A percentile compares a stretch with the other conserved stretches of the same genome.
These are phyloP conservation scores for Parnassius apollo DNA, from an alignment of 2,888 invertebrate genomes.

Conservation along the genomic window DNA sequence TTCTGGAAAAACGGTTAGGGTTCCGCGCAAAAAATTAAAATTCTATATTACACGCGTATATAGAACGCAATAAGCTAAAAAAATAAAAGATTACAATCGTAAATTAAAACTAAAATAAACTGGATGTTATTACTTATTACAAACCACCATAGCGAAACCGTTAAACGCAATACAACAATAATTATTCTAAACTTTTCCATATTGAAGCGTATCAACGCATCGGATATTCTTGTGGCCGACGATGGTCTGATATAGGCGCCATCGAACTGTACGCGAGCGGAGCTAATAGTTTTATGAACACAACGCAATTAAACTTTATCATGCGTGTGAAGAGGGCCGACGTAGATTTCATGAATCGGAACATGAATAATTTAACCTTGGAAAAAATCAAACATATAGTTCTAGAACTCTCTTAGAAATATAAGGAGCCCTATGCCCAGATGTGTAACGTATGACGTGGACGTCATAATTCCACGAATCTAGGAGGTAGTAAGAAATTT, in stretches of 20 bases:
- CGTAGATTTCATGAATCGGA: slow-evolving; percentile 16
- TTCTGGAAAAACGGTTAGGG: too few relatives aligned
- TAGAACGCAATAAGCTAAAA: too few relatives aligned
- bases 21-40: too few relatives aligned
- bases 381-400: slow-evolving; percentile 10
- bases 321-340: slow-evolving; percentile 7
- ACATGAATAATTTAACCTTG: slow-evolving; percentile 18
- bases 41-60: too few relatives aligned
- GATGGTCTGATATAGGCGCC: slow-evolving; percentile 21
- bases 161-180: slow-evolving; percentile 8
- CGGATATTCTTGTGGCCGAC: slow-evolving; percentile 2
- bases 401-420: too few relatives aligned
- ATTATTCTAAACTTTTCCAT: slow-evolving; percentile 3
- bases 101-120: slow-evolving; percentile 1
- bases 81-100: background rate
- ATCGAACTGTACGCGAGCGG: slow-evolving; percentile 10
- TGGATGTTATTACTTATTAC: slow-evolving; percentile 1
- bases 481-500: too few relatives aligned
- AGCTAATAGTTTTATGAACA: slow-evolving; percentile 20
- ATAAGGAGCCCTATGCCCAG: too few relatives aligned
- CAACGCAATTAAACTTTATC: slow-evolving; percentile 19
- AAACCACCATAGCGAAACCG: slow-evolving; percentile 9
- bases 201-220: slow-evolving; percentile 11
- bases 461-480: too few relatives aligned
- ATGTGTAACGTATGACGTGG: too few relatives aligned